Percentiles rank a stretch among this genome's conserved stretches.
Evolutionary conservation across 2,797 vertebrate species (phyloP).

Genomic region (Sebastes diploproa): DNA sequence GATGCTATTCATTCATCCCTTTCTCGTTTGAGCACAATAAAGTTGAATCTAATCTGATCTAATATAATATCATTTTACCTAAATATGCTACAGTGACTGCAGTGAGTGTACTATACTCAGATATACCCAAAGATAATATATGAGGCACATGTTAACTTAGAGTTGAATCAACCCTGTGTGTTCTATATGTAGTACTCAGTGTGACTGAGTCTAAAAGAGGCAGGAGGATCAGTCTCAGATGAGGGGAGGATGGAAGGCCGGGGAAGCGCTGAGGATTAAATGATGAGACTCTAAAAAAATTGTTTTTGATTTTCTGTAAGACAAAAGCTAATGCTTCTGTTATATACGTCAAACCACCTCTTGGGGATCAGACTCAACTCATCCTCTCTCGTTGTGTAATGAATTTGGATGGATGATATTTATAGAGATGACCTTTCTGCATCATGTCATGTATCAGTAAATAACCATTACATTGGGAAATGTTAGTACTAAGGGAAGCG

Average conservation of each 20-base stretch:
- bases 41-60: background rate
- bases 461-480: conserved; percentile 39
- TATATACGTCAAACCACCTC: background rate
- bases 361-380: conserved; percentile 14
- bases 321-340: conserved; percentile 12
- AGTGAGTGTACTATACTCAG: background rate
- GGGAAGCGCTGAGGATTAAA: conserved; percentile 11
- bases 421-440: conserved; percentile 43
- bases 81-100: background rate
- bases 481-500: conserved; percentile 27
- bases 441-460: conserved; percentile 15
- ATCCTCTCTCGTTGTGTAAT: background rate
- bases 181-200: background rate
- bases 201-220: background rate
- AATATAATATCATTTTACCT: background rate
- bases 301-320: conserved; percentile 17
- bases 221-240: conserved; percentile 18
- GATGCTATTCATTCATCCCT: background rate
- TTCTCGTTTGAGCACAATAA: background rate
- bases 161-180: background rate
- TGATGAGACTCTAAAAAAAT: conserved; percentile 22
- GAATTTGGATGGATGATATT: conserved; percentile 22
- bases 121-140: background rate
- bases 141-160: background rate
- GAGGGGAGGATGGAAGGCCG: background rate